Percentiles rank a stretch among this genome's conserved stretches.
phyloP scores from a whole-genome alignment of 2,888 invertebrate species.

The Ypsolopha sequella region DNA sequence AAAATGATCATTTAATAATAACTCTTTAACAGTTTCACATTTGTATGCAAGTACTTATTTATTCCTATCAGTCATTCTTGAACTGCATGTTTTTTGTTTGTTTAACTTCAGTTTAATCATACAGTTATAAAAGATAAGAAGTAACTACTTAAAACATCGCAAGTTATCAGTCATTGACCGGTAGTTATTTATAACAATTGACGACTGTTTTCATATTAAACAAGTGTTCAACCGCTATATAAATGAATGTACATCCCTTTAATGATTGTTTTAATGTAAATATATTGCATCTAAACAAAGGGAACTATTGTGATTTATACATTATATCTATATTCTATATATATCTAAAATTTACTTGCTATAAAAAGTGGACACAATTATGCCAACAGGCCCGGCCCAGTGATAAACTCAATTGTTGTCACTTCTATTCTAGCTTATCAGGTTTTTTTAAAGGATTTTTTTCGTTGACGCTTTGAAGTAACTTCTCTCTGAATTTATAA shows the following conservation, averaged over 20 bases:
- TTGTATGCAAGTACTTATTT: no score
- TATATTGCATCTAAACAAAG: no score
- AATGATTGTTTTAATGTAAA: no score
- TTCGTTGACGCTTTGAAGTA: background rate
- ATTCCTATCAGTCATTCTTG: no score
- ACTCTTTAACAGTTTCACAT: no score
- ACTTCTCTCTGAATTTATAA: slow-evolving; percentile 1
- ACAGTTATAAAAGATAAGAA: background rate
- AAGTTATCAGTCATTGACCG: slow-evolving; percentile 1
- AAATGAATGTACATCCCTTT: background rate
- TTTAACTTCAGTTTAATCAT: background rate
- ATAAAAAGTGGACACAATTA: background rate
- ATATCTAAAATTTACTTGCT: no score
- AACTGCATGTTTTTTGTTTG: background rate
- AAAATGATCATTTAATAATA: no score
- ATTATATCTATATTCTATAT: no score
- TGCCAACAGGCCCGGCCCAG: background rate
- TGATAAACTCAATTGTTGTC: no score
- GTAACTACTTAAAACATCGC: background rate
- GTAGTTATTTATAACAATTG: no score
- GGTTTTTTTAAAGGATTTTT: background rate
- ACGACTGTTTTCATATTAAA: background rate
- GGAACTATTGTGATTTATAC: no score
- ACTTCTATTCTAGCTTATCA: no score
- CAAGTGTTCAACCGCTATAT: background rate